phyloP scores from a whole-genome alignment of 2,888 invertebrate species.

The Tenthredo mesomela region DNA sequence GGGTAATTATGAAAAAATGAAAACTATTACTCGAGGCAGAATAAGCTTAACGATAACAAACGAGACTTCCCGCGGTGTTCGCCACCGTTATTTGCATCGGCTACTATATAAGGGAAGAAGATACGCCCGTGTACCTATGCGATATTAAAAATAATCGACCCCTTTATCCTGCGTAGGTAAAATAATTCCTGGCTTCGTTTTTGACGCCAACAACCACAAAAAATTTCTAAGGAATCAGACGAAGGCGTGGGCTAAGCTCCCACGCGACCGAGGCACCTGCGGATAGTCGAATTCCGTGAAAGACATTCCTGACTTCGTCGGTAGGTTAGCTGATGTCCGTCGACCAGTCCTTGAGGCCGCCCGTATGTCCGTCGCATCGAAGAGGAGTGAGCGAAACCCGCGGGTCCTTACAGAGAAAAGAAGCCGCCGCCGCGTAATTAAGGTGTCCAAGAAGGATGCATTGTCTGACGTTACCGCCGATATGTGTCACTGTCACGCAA shows the following conservation, averaged over 20 bases:
- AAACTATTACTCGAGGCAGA: slow-evolving; percentile 40
- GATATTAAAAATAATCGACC: slow-evolving; percentile 37
- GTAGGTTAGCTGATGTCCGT: slow-evolving; percentile 32
- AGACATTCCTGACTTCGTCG: slow-evolving; percentile 25
- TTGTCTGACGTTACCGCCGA: slow-evolving; percentile 72
- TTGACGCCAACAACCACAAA: background rate
- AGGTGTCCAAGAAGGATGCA: slow-evolving; percentile 71
- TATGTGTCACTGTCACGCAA: slow-evolving; percentile 73
- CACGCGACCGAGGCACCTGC: slow-evolving; percentile 44
- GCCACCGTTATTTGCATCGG: slow-evolving; percentile 39
- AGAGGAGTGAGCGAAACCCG: background rate
- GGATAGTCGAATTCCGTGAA: slow-evolving; percentile 31
- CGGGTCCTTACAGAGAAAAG: slow-evolving; percentile 43
- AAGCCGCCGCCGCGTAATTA: slow-evolving; percentile 66
- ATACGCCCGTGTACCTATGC: background rate
- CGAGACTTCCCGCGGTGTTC: slow-evolving; percentile 34
- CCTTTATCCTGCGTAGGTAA: background rate
- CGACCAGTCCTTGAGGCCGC: background rate
- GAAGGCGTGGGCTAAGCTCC: slow-evolving; percentile 31
- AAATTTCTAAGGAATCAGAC: slow-evolving; percentile 22
- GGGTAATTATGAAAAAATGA: slow-evolving; percentile 43
- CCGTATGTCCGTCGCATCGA: slow-evolving; percentile 36
- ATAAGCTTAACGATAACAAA: slow-evolving; percentile 48
- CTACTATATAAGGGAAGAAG: background rate
- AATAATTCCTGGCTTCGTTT: background rate